Percentiles rank a stretch among this genome's conserved stretches.
Conservation (phyloP, 2,113 vertebrate species). For the Lota lota region DNA sequence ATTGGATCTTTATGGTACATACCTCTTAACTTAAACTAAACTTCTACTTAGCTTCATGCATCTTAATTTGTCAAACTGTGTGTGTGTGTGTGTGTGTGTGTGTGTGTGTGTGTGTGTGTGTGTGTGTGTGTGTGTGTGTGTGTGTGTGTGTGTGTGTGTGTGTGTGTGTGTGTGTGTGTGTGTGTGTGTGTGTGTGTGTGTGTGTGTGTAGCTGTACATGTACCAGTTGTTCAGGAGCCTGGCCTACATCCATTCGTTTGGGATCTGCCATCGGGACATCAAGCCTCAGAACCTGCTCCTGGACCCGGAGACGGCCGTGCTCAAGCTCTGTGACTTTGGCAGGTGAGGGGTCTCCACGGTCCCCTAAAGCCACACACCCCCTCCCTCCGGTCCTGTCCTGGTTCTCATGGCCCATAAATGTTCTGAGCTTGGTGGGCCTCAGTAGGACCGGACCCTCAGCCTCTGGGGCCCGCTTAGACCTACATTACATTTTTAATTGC, state of each 20-base stretch:
- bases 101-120: slow-evolving; percentile 8
- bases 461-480: no score
- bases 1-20: no score
- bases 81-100: background rate
- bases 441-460: no score
- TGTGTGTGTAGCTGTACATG: slow-evolving; percentile 91
- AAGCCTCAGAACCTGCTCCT: slow-evolving; percentile 99
- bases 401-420: background rate
- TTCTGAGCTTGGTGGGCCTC: no score
- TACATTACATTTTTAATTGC: no score
- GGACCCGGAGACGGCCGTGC: slow-evolving; percentile 98
- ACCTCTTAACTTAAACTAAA: no score
- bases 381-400: no score
- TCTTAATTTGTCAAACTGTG: no score
- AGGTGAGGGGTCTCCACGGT: slow-evolving; percentile 74
- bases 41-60: no score
- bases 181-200: slow-evolving; percentile 9
- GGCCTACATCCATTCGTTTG: slow-evolving; percentile 99
- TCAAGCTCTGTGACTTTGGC: slow-evolving; percentile 98
- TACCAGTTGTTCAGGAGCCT: slow-evolving; percentile 99
- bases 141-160: slow-evolving; percentile 5
- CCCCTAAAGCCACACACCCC: no score
- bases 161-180: slow-evolving; percentile 11
- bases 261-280: slow-evolving; percentile 99
- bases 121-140: slow-evolving; percentile 9